These are phyloP conservation scores for Apolygus lucorum DNA, from an alignment of 1,140 invertebrate species.

Conservation along the genomic window DNA sequence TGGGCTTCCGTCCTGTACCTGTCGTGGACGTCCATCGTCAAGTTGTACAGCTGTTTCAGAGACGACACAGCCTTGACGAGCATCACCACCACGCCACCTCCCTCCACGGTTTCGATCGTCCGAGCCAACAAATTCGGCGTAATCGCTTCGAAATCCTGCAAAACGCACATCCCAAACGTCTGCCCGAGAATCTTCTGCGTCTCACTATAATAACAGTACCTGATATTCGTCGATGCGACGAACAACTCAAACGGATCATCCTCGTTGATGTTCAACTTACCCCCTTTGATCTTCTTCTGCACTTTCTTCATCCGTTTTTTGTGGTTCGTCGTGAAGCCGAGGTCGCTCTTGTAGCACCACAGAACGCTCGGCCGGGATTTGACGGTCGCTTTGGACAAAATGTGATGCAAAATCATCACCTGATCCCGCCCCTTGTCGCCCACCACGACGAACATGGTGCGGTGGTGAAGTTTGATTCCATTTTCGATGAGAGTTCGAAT, in stretches of 20 bases:
- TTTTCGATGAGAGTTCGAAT: conserved; percentile 94
- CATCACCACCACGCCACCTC: conserved; percentile 88
- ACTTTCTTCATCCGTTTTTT: conserved; percentile 86
- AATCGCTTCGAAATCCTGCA: conserved; percentile 98
- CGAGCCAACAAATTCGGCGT: conserved; percentile 97
- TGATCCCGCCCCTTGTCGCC: conserved; percentile 95
- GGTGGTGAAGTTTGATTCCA: conserved; percentile 78
- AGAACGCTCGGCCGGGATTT: conserved; percentile 86
- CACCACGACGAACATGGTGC: conserved; percentile 89
- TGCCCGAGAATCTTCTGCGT: conserved; percentile 97
- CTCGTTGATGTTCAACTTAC: conserved; percentile 84
- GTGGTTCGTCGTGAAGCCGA: conserved; percentile 86
- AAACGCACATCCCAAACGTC: conserved; percentile 93
- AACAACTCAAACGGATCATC: conserved; percentile 97
- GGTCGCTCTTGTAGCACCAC: conserved; percentile 98
- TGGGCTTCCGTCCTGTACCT: conserved; percentile 91
- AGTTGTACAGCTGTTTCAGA: conserved; percentile 88
- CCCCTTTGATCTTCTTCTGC: conserved; percentile 78
- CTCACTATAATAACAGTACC: conserved; percentile 96
- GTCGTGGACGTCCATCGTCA: conserved; percentile 98
- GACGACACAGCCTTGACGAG: conserved; percentile 75
- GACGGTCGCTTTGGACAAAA: conserved; percentile 87
- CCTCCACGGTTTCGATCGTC: conserved; percentile 97
- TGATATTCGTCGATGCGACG: conserved; percentile 89
- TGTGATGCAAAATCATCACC: conserved; percentile 92